Evolutionary conservation across 2,888 invertebrate species (phyloP).

Genomic region (Branchipolynoe longqiensis): DNA sequence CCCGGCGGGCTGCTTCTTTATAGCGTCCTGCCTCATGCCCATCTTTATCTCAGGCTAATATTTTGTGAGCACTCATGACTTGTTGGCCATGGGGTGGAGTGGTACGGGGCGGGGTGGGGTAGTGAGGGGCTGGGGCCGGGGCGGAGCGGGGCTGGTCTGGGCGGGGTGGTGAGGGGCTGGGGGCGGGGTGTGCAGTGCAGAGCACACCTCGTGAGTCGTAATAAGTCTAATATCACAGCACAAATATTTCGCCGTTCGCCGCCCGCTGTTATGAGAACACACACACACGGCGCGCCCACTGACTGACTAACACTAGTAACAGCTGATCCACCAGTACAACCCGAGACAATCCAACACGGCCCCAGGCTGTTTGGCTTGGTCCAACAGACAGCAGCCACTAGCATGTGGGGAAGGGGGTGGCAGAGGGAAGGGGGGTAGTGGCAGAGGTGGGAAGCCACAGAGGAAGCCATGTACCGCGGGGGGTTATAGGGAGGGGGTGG

Average conservation of each 20-base stretch:
- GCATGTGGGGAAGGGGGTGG: too few species aligned
- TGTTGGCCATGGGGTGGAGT: too few species aligned
- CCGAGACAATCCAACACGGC: conserved; percentile 9
- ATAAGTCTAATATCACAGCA: conserved; percentile 52
- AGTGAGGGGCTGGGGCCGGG: conserved; percentile 8
- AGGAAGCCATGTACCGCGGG: not conserved
- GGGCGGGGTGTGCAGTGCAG: conserved; percentile 28
- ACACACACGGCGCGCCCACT: conserved; percentile 11
- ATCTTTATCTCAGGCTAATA: conserved; percentile 55
- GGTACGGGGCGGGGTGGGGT: not conserved
- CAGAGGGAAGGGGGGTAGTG: not conserved
- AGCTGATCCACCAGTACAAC: not conserved
- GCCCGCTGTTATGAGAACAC: conserved; percentile 47
- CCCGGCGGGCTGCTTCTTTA: conserved; percentile 5
- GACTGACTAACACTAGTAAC: too few species aligned
- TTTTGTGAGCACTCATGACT: conserved; percentile 55
- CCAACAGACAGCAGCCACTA: too few species aligned
- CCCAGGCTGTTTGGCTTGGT: not conserved
- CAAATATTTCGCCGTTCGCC: conserved; percentile 46
- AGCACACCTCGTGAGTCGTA: conserved; percentile 37
- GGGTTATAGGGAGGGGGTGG: not conserved
- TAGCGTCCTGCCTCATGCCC: conserved; percentile 25
- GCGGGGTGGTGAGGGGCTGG: conserved; percentile 1
- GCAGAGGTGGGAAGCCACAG: not conserved
- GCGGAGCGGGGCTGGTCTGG: too few species aligned